These are phyloP conservation scores for Peromyscus maniculatus DNA, from an alignment of 2,113 vertebrate genomes.

Conservation along the genomic window DNA sequence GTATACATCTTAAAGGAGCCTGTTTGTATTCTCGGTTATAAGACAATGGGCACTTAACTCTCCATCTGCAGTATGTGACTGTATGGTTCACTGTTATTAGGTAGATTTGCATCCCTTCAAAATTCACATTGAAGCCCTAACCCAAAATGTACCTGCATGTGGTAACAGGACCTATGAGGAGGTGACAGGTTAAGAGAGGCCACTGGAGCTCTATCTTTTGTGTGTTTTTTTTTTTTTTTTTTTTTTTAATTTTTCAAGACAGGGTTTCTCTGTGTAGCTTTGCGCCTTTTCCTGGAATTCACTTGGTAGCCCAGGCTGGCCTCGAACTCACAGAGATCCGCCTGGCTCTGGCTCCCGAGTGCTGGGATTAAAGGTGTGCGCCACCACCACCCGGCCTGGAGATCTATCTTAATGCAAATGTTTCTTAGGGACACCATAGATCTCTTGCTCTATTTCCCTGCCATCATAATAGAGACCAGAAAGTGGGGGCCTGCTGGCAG, in stretches of 20 bases:
- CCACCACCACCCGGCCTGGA: no score
- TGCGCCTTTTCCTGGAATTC: no score
- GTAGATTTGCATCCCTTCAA: background rate
- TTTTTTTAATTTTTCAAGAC: no score
- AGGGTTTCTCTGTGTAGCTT: no score
- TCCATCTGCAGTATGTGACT: conserved; percentile 20
- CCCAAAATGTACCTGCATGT: background rate
- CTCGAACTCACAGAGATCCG: no score
- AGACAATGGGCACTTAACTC: background rate
- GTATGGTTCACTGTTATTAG: background rate
- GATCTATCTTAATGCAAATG: background rate
- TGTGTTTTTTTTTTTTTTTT: no score
- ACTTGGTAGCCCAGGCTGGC: no score
- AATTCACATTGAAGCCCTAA: background rate
- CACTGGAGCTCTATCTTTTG: background rate
- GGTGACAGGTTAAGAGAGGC: background rate
- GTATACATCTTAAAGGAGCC: conserved; percentile 25
- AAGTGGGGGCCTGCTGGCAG: background rate
- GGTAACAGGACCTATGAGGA: background rate
- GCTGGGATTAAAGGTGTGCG: no score
- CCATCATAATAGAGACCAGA: background rate
- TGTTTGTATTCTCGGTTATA: conserved; percentile 55
- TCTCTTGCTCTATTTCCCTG: background rate
- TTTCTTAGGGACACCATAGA: background rate
- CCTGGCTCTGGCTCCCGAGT: no score